Conservation (phyloP, 2,888 invertebrate species). For the Drosophila tanythrix region DNA sequence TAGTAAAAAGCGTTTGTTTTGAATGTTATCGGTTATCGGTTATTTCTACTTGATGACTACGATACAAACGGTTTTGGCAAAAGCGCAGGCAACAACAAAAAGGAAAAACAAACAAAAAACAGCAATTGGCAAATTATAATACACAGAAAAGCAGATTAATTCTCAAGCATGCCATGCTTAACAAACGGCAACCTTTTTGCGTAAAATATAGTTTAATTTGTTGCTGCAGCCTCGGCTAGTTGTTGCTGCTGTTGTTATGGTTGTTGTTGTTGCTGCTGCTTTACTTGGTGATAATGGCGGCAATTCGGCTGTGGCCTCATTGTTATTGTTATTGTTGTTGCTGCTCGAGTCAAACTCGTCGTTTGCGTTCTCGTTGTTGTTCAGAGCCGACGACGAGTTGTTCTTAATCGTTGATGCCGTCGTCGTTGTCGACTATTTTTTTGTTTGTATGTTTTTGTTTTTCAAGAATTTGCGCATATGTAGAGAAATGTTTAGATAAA, state of each 20-base stretch:
- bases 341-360: slow-evolving; percentile 40
- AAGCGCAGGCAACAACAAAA: slow-evolving; percentile 56
- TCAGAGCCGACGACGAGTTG: slow-evolving; percentile 63
- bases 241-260: slow-evolving; percentile 33
- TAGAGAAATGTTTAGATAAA: slow-evolving; percentile 56
- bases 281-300: slow-evolving; percentile 25
- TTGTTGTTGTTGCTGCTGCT: slow-evolving; percentile 30
- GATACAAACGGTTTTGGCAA: slow-evolving; percentile 54
- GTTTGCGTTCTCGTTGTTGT: slow-evolving; percentile 64
- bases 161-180: slow-evolving; percentile 70
- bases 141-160: slow-evolving; percentile 42
- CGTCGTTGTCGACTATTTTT: slow-evolving; percentile 55
- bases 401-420: slow-evolving; percentile 51
- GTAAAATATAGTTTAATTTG: slow-evolving; percentile 77
- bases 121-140: slow-evolving; percentile 46
- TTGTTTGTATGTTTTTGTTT: slow-evolving; percentile 4
- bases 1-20: slow-evolving; percentile 55
- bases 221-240: slow-evolving; percentile 61
- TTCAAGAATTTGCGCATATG: slow-evolving; percentile 49
- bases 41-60: slow-evolving; percentile 37
- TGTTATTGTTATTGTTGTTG: slow-evolving; percentile 51
- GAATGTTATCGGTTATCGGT: neutral
- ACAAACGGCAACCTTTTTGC: slow-evolving; percentile 76
- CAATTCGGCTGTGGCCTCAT: slow-evolving; percentile 28
- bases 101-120: slow-evolving; percentile 17